Percentiles rank a stretch among this genome's conserved stretches.
These are phyloP conservation scores for Gyrodactylus bullatarudis DNA, from an alignment of 1,140 invertebrate species.

Conservation along the genomic window DNA sequence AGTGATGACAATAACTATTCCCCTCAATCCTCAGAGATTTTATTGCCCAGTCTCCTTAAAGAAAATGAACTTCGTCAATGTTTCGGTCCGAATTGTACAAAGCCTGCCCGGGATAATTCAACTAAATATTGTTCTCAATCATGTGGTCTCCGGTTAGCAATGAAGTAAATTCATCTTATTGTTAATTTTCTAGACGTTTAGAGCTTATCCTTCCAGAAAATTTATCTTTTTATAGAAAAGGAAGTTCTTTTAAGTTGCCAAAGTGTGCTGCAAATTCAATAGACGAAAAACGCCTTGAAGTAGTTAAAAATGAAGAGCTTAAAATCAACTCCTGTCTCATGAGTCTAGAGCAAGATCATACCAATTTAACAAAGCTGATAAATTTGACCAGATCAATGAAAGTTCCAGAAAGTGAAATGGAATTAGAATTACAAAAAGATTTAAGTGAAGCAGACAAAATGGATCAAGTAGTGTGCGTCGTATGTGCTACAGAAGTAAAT, in stretches of 20 bases:
- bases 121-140: conserved; percentile 80
- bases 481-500: conserved; percentile 67
- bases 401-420: not conserved
- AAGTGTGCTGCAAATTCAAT: not conserved
- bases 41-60: not conserved
- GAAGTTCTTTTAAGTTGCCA: not conserved
- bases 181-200: not conserved
- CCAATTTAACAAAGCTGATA: not conserved
- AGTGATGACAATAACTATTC: not conserved
- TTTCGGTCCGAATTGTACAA: conserved; percentile 49
- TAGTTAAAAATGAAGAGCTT: not conserved
- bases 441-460: not conserved
- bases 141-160: conserved; percentile 62
- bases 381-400: not conserved
- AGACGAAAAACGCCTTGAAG: not conserved
- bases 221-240: too few relatives aligned
- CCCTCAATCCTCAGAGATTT: too few relatives aligned
- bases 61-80: conserved; percentile 32
- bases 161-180: conserved; percentile 16
- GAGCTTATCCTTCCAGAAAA: not conserved
- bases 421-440: not conserved
- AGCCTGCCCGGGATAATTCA: conserved; percentile 31
- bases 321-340: not conserved
- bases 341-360: not conserved
- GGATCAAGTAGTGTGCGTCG: conserved; percentile 32